Base-by-base conservation (phyloP, 2,113 vertebrate genomes). In the Ammospiza nelsoni region DNA sequence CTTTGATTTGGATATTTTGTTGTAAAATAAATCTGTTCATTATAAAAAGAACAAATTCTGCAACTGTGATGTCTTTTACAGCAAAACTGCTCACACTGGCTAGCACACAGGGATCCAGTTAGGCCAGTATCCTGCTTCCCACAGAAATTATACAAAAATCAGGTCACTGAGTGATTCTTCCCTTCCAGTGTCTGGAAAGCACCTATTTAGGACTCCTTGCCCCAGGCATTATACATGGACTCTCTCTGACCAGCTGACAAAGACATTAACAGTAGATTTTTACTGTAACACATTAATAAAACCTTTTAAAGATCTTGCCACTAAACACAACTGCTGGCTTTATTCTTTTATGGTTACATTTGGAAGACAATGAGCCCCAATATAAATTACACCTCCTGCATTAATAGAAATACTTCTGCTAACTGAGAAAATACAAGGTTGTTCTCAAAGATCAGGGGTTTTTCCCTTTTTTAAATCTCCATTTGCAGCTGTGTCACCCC, bases 391-490 rank as follows among this genome's bases (percentile, higher is more conserved):
- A 69, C 4, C 24, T 59, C 5, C 9, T 57, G 8, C 17, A 72
- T 52, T 73, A 87, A 29, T 1, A 20, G 44, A 84, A 93, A 68
- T 28, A 72, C 7, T 55, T 65, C 31, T 48, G 57, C 29, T 71
- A 82, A 55, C 8, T 57, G 43, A 76, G 44, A 76, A 75, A 8
- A 35, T 1, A 52, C 8, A 65, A 44, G 9, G 12, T 37, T 84
- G 14, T 10, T 65, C 23, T n/a, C 59, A 27, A 67, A 66, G 19
- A 43, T 28, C 7, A 44, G 33, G 9, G 0, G 0, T 8, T 35
- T 15, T 22, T 33, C 3, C 9, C 11, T 16, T 6, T 31, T 48
- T 28, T 3, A 59, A 15, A 61, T 61, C 62, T 57, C 43, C 29
- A 22, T 57, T 59, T 61, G 44, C 27, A 87, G 44, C 18, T 79